A percentile compares a stretch with the other conserved stretches of the same genome.
phyloP scores from a whole-genome alignment of 2,797 vertebrate species.

The Danionella dracula region DNA sequence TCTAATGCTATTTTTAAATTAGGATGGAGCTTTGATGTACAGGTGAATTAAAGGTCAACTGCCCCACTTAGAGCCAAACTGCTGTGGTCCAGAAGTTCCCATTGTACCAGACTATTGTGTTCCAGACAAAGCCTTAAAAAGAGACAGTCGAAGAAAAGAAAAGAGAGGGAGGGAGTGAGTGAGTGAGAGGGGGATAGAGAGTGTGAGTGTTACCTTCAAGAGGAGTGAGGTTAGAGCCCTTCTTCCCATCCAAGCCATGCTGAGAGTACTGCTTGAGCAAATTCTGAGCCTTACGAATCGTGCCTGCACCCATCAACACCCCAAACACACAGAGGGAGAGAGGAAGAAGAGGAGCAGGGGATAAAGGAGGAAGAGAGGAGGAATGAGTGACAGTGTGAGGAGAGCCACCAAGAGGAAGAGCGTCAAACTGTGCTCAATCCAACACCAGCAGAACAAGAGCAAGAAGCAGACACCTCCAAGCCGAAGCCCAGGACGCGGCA shows the following conservation, averaged over 20 bases:
- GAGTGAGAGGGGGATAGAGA: conserved; percentile 49
- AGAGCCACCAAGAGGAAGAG: conserved; percentile 59
- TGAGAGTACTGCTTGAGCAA: conserved; percentile 99
- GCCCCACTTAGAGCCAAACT: conserved; percentile 24
- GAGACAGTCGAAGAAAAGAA: conserved; percentile 13
- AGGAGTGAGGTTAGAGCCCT: conserved; percentile 98
- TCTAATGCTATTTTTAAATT: too few species aligned
- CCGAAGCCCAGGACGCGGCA: conserved; percentile 28
- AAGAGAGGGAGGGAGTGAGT: conserved; percentile 38
- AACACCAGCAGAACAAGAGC: neutral
- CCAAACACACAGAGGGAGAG: conserved; percentile 45
- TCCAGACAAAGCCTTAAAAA: conserved; percentile 6
- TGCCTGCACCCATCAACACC: conserved; percentile 85
- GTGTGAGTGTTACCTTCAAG: conserved; percentile 88
- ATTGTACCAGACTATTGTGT: conserved; percentile 31
- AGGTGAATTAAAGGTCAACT: too few species aligned
- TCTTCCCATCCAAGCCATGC: conserved; percentile 99
- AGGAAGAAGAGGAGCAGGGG: conserved; percentile 45
- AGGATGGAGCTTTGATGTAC: too few species aligned
- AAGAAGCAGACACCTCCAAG: neutral
- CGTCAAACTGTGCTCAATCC: conserved; percentile 74
- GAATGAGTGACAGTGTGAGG: conserved; percentile 18
- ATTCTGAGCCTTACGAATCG: conserved; percentile 99
- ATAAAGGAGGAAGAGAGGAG: conserved; percentile 38
- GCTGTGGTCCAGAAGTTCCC: conserved; percentile 38